Percentiles rank a stretch among this genome's conserved stretches.
These are phyloP conservation scores for Bhutanitis thaidina DNA, from an alignment of 2,888 invertebrate genomes.

Conservation along the genomic window DNA sequence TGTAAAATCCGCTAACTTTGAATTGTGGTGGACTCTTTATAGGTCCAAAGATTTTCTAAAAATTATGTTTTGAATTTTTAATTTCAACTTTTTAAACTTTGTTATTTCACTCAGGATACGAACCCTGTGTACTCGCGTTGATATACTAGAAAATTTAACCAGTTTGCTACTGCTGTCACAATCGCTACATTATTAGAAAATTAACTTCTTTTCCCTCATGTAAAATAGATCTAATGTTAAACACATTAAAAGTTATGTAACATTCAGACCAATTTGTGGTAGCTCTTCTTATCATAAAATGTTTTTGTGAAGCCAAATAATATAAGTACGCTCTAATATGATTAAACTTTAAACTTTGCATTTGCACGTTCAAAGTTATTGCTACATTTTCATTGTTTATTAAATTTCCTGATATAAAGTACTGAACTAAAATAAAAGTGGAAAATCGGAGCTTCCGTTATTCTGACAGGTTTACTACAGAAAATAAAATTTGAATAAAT, in stretches of 20 bases:
- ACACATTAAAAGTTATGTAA: background rate
- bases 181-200: too few species aligned
- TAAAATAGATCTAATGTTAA: background rate
- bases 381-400: too few species aligned
- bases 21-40: too few species aligned
- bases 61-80: too few species aligned
- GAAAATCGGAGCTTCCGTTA: background rate
- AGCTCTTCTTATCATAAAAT: background rate
- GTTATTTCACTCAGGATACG: too few species aligned
- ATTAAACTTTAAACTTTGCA: background rate
- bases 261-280: background rate
- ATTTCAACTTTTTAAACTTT: too few species aligned
- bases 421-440: background rate
- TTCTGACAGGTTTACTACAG: background rate
- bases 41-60: too few species aligned
- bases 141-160: too few species aligned
- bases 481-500: slow-evolving; percentile 15
- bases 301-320: background rate
- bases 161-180: too few species aligned
- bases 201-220: background rate
- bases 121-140: too few species aligned
- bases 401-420: background rate
- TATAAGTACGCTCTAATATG: slow-evolving; percentile 1
- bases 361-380: background rate
- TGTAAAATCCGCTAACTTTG: too few species aligned